Base-by-base conservation (phyloP, 2,113 vertebrate species). In the Coptodon rendalli region DNA sequence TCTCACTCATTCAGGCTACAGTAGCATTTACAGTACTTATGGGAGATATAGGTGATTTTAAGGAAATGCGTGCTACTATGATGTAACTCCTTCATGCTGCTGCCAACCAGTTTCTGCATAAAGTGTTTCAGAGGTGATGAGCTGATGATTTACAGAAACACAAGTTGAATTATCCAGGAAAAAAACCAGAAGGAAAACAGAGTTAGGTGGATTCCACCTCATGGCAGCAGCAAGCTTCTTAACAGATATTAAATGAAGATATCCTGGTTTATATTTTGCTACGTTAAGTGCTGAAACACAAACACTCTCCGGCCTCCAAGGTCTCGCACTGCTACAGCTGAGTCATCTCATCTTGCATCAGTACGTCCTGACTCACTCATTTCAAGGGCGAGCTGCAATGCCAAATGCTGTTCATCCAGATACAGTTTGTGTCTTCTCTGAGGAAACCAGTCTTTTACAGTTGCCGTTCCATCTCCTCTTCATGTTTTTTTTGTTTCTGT, bases 1-100 rank as follows among this genome's bases (percentile, higher is more conserved):
- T 91, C 40, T 90, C 94, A 92, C 12, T 92, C 92, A 91, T 83
- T 91, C 94, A 83, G 86, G 93, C 93, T 95, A 95, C 95, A 94
- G 91, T 90, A 91, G 87, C 88, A 80, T 92, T 91, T 95, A 94
- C 94, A 96, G 93, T 95, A 93, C 93, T 92, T 87, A 86, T 91
- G 90, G 84, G 79, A 83, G 88, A 89, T 85, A 94, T 85, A 82
- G 85, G 31, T 85, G 48, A 90, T 66, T 61, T 40, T 82, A 83
- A 89, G 81, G 52, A 91, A 88, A 86, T 80, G 90, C 85, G 81
- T 94, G 95, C 95, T 95, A 95, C 94, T 78, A 73, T 92, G 84
- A 87, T 54, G 84, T 57, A 87, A 89, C 83, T 86, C 83, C 71
- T 85, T 87, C 84, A 38, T 80, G 82, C 78, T 81, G 89, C 92